These are phyloP conservation scores for Dione juno DNA, from an alignment of 2,888 invertebrate genomes.

Conservation along the genomic window DNA sequence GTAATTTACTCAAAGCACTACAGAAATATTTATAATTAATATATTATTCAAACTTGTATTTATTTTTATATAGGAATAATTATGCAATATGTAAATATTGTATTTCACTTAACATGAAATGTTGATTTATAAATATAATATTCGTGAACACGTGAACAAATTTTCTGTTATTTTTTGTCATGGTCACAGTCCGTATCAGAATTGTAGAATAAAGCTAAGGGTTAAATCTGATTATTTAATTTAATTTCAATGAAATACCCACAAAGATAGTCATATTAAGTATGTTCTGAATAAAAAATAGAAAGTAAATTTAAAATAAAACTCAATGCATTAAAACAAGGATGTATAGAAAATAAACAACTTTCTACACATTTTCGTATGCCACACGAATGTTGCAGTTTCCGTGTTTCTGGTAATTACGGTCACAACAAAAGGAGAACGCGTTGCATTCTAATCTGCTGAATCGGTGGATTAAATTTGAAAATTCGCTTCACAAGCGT, in stretches of 20 bases:
- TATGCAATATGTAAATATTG: constrained; percentile 7
- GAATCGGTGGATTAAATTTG: constrained; percentile 28
- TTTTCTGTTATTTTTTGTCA: too few species aligned
- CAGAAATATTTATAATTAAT: constrained; percentile 13
- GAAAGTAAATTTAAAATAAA: background rate
- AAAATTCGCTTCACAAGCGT: constrained; percentile 15
- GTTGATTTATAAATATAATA: constrained; percentile 5
- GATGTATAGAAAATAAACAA: constrained; percentile 8
- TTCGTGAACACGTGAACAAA: too few species aligned
- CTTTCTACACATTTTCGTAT: constrained; percentile 38
- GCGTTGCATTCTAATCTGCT: constrained; percentile 34
- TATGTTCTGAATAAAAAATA: background rate
- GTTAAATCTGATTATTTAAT: too few species aligned
- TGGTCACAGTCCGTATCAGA: too few species aligned
- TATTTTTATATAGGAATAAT: background rate
- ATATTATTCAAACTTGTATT: background rate
- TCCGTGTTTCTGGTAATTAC: constrained; percentile 36
- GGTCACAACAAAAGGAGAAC: constrained; percentile 30
- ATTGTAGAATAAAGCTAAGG: too few species aligned
- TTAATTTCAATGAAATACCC: too few species aligned
- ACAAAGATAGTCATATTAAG: background rate
- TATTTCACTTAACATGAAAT: constrained; percentile 4
- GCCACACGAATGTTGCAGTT: constrained; percentile 23
- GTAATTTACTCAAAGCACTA: constrained; percentile 5
- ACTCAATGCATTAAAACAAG: background rate